phyloP scores from a whole-genome alignment of 2,797 vertebrate species.

The Scolopax rusticola region DNA sequence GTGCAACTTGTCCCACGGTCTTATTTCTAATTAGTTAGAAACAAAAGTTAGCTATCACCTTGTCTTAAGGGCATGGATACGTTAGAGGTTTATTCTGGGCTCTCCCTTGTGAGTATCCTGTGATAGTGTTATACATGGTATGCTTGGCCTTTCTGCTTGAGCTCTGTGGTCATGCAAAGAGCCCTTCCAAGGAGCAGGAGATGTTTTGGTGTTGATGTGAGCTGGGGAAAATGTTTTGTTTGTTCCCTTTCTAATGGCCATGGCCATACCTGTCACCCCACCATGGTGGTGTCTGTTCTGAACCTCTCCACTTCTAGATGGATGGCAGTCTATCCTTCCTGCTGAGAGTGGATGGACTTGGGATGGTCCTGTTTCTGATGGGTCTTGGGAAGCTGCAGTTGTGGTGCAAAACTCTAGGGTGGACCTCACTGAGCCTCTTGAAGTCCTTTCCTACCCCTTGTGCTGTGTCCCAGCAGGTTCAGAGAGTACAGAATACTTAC shows the following conservation, averaged over 20 bases:
- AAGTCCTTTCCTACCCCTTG: background rate
- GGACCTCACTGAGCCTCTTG: background rate
- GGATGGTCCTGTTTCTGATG: background rate
- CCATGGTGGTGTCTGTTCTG: background rate
- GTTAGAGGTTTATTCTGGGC: background rate
- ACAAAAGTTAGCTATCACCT: too few relatives aligned
- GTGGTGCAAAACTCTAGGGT: background rate
- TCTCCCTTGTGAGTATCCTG: background rate
- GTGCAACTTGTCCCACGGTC: fast-evolving
- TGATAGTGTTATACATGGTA: fast-evolving
- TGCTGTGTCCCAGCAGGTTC: background rate
- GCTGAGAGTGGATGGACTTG: background rate
- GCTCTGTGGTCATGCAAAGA: background rate
- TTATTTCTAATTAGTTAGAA: fast-evolving
- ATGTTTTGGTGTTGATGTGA: background rate
- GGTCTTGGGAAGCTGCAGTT: background rate
- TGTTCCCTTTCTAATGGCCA: background rate
- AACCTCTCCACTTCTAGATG: background rate
- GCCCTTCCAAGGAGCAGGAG: background rate
- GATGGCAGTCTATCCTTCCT: background rate
- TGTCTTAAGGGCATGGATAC: background rate
- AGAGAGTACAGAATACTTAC: fast-evolving
- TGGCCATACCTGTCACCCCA: background rate
- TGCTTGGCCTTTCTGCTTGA: background rate
- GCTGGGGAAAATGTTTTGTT: background rate